phyloP scores from a whole-genome alignment of 2,888 invertebrate genomes.

The Lomographa bimaculata region DNA sequence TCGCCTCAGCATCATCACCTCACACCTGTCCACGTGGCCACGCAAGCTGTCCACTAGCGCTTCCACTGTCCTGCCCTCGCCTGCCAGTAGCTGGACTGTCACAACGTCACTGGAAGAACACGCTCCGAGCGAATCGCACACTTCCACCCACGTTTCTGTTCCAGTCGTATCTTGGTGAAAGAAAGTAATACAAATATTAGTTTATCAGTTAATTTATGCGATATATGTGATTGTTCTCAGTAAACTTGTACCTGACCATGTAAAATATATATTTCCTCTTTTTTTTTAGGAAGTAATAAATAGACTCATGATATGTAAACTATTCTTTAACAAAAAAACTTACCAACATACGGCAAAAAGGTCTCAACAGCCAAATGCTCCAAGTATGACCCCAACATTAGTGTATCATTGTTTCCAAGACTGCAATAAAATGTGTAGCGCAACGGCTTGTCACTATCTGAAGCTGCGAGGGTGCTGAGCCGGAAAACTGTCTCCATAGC shows the following conservation, averaged over 20 bases:
- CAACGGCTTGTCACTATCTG: conserved; percentile 45
- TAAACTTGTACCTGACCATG: too few relatives aligned
- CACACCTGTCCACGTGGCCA: conserved; percentile 50
- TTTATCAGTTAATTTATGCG: too few relatives aligned
- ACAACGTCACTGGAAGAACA: conserved; percentile 39
- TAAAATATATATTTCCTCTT: too few relatives aligned
- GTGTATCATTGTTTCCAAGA: conserved; percentile 38
- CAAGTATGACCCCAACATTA: conserved; percentile 47
- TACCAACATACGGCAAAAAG: conserved; percentile 56
- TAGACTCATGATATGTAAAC: too few relatives aligned
- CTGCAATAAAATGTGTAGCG: conserved; percentile 52
- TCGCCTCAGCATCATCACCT: conserved; percentile 39
- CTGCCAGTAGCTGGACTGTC: conserved; percentile 35
- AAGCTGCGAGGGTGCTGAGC: conserved; percentile 44
- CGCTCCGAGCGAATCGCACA: conserved; percentile 55
- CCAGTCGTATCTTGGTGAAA: conserved; percentile 46
- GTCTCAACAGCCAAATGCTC: conserved; percentile 54
- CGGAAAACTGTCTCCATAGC: conserved; percentile 60
- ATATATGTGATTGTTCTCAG: too few relatives aligned
- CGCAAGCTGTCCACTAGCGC: conserved; percentile 37
- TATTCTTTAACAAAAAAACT: too few relatives aligned
- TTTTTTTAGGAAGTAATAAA: too few relatives aligned
- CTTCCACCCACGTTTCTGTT: conserved; percentile 51
- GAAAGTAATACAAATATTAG: too few relatives aligned
- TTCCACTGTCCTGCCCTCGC: conserved; percentile 40